phyloP scores from a whole-genome alignment of 2,888 invertebrate species.

The Acanthosepion esculentum region DNA sequence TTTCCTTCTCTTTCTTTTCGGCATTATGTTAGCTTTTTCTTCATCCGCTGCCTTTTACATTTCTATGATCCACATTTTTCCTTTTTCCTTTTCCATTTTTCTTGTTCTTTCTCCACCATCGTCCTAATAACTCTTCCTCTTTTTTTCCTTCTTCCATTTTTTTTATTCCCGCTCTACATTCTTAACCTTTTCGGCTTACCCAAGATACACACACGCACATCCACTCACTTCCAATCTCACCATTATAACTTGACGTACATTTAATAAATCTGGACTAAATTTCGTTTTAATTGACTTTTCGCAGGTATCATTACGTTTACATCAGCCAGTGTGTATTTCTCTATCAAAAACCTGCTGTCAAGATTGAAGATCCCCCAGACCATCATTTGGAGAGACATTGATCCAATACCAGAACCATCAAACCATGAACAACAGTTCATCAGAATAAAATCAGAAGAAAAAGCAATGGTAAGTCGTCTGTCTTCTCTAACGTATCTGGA shows the following conservation, averaged over 20 bases:
- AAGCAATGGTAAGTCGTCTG: not conserved
- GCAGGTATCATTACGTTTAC: constrained; percentile 38
- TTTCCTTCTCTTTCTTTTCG: too few species aligned
- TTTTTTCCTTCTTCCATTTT: too few species aligned
- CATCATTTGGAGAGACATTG: not conserved
- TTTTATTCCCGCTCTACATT: too few species aligned
- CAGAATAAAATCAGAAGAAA: constrained; percentile 25
- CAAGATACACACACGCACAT: too few species aligned
- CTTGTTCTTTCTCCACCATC: not conserved
- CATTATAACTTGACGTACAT: too few species aligned
- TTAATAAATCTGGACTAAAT: too few species aligned
- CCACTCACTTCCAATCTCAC: too few species aligned
- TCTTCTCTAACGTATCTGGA: too few species aligned
- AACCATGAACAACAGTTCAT: constrained; percentile 1
- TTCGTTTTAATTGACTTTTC: not conserved
- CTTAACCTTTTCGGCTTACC: too few species aligned
- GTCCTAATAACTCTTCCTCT: not conserved
- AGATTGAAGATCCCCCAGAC: not conserved
- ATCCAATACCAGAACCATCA: not conserved
- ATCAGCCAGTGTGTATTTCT: not conserved
- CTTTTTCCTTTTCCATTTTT: not conserved
- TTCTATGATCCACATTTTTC: not conserved
- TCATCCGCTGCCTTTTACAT: too few species aligned
- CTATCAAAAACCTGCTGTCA: not conserved
- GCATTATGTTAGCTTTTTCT: too few species aligned